Base-by-base conservation (phyloP, 2,888 invertebrate genomes). In the Scaeva pyrastri region DNA sequence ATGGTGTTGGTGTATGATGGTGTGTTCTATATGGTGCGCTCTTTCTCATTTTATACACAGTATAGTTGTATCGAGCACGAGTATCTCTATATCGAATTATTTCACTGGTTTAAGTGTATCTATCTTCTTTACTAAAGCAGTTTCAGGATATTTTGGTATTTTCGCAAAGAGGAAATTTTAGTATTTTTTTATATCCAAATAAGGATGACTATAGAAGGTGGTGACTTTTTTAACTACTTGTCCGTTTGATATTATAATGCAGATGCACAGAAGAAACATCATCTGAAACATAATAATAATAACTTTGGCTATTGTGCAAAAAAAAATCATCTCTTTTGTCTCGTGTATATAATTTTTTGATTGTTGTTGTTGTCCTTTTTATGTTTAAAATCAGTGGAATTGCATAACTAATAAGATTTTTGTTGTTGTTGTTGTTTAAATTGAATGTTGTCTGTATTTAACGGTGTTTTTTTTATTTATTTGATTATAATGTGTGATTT, bases 111-210 rank as follows among this genome's bases (percentile, higher is more conserved):
- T 86, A 86, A 86, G 86, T 86, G 86, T 82, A 86, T 82, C 86
- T 86, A 78, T 82, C 60, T 60, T 39, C 39, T 31, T 10, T 45
- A 45, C 4, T 16, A 16, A 45, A 45, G 21, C 14, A 19, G 82
- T 86, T 86, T 86, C 86, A 86, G 86, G 86, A 86, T 86, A 86
- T 86, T 86, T 86, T 86, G 77, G 77, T 81, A 82, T 82, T 86
- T 86, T 86, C 82, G 81, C 81, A 81, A 81, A 86, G 81, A 86
- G 86, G 82, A 81, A 86, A 86, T 86, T 86, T 86, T 86, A 86
- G 86, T 86, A 86, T 86, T 86, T 86, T 86, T 86, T 86, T 86
- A 86, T 86, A 86, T 86, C 86, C 86, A 86, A 86, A 86, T 86
- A 86, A 86, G 86, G 86, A 86, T 86, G 86, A 86, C 86, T 86